These are phyloP conservation scores for Lordiphosa fenestrarum DNA, from an alignment of 2,888 invertebrate species.

Conservation along the genomic window DNA sequence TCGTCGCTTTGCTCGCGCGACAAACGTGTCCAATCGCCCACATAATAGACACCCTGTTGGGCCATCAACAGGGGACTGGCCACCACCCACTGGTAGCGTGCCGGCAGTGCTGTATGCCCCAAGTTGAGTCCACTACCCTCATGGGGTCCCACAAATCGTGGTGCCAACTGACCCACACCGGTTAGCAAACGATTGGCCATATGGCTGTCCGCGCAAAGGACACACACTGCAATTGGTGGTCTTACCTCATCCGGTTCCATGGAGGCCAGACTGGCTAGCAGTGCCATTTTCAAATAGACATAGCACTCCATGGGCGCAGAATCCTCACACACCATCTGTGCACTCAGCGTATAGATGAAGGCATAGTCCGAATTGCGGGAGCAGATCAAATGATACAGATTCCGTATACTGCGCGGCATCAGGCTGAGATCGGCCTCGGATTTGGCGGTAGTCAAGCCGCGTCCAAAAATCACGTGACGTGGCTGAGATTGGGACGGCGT, in stretches of 20 bases:
- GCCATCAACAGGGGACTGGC: constrained; percentile 78
- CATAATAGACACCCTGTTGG: constrained; percentile 78
- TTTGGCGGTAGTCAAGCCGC: background rate
- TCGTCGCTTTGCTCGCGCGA: constrained; percentile 54
- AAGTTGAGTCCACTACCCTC: constrained; percentile 55
- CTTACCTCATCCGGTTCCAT: constrained; percentile 68
- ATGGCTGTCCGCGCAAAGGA: constrained; percentile 70
- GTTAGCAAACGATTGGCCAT: constrained; percentile 70
- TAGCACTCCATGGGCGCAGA: constrained; percentile 79
- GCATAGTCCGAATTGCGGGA: constrained; percentile 77
- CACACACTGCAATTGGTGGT: constrained; percentile 75
- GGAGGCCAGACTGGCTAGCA: constrained; percentile 80
- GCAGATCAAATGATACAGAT: constrained; percentile 67
- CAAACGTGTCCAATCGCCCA: constrained; percentile 79
- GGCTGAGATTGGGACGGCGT: background rate
- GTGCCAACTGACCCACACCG: constrained; percentile 70
- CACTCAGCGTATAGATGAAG: constrained; percentile 78
- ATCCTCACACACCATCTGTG: constrained; percentile 78
- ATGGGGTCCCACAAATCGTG: constrained; percentile 75
- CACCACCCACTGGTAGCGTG: constrained; percentile 68
- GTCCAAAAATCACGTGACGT: constrained; percentile 23
- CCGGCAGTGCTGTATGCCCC: constrained; percentile 21
- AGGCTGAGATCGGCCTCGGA: constrained; percentile 43
- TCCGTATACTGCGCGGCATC: constrained; percentile 52
- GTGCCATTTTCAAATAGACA: constrained; percentile 79